Base-by-base conservation (phyloP, 2,797 vertebrate species). In the Takifugu rubripes region DNA sequence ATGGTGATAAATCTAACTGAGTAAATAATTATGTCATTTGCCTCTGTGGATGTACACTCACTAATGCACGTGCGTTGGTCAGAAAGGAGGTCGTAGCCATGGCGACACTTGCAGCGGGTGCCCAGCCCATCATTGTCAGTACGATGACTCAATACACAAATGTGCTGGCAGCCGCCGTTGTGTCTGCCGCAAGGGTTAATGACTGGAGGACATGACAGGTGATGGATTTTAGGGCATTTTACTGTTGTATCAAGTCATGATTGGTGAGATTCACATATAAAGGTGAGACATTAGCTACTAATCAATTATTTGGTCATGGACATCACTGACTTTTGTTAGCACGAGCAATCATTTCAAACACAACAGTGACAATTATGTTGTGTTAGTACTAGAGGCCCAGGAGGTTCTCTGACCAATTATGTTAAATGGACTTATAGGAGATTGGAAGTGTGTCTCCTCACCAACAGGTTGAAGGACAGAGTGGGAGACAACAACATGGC, bases 161-260 rank as follows among this genome's bases (percentile, higher is more conserved):
- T 91, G 6, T 91, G 91, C 52, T 91, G 82, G 64, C 91, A 92
- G 16, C 91, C 84, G 0, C 91, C 90, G 7, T 91, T 91, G 83
- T 91, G 73, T 68, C 75, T 75, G 45, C 90, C 89, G 11, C 91
- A 92, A 8, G 90, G 90, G 61, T 88, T 92, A 67, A 78, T 82
- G 58, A 84, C 91, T 92, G 70, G 5, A 68, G 42, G 24, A 68
- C 25, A 57, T 8, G 15, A 61, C 1, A 57, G 24, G 52, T 29
- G 33, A 8, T 36, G 15, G 47, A 2, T 52, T 17, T 56, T 52
- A 17, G 36, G 36, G 3, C 12, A 40, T 29, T 36, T 21, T 25
- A 25, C 3, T 12, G 1, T 10, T 53, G 2, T 45, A 25, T 59
- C 2, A 36, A 36, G 45, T 52, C 9, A 27, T 5, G 1, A 31